Evolutionary conservation across 2,113 vertebrate species (phyloP).

Genomic region (Dermatemys mawii): DNA sequence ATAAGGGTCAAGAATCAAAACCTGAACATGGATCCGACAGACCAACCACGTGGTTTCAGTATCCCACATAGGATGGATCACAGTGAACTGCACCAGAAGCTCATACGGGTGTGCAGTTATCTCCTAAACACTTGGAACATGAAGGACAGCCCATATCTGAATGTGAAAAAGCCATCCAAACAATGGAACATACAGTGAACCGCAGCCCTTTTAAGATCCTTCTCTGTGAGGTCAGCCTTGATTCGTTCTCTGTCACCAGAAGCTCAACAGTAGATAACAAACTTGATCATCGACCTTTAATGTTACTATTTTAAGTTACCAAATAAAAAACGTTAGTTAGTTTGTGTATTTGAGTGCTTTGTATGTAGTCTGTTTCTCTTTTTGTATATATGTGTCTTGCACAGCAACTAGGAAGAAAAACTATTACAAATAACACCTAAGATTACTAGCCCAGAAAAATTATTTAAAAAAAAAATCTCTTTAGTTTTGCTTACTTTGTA

Average conservation of each 20-base stretch:
- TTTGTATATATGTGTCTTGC: background rate
- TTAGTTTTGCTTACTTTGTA: background rate
- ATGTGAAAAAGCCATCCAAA: background rate
- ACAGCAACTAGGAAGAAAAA: background rate
- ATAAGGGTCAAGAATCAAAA: background rate
- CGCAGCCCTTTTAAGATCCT: background rate
- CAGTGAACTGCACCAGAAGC: background rate
- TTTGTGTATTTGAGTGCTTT: background rate
- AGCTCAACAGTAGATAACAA: background rate
- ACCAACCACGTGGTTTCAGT: background rate
- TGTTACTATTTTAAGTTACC: background rate
- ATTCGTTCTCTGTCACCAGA: background rate
- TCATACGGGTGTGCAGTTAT: background rate
- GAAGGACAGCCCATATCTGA: background rate
- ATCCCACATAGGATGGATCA: background rate
- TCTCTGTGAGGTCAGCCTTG: background rate
- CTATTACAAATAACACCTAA: background rate
- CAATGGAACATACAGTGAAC: background rate
- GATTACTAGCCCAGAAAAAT: background rate
- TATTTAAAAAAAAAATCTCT: background rate
- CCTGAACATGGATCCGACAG: background rate
- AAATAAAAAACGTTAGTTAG: background rate
- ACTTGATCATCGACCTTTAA: background rate
- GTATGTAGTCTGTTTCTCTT: background rate
- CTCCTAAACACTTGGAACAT: background rate